Conservation (phyloP, 2,888 invertebrate species). For the Palloptera scutellata region DNA sequence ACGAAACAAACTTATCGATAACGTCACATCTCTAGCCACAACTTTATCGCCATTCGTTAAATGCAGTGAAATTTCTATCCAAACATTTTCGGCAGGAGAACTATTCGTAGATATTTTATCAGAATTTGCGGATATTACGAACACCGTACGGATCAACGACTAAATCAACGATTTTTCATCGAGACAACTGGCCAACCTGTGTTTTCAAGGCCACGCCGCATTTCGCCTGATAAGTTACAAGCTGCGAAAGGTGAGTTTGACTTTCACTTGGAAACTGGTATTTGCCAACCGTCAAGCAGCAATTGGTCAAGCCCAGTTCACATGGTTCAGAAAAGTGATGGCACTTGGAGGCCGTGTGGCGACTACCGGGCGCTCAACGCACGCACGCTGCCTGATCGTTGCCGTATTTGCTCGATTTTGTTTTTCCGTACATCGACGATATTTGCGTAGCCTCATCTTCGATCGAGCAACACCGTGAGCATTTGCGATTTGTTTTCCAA, state of each 20-base stretch:
- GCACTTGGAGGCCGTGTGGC: constrained; percentile 29
- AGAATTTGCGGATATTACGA: constrained; percentile 20
- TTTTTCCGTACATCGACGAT: too few species aligned
- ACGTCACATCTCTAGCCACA: too few species aligned
- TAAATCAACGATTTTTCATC: constrained; percentile 21
- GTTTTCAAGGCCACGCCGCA: constrained; percentile 33
- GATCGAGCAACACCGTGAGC: background rate
- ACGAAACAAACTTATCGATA: too few species aligned
- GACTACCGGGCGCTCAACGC: too few species aligned
- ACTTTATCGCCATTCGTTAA: background rate
- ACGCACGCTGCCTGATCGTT: too few species aligned
- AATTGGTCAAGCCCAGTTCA: too few species aligned
- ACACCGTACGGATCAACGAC: constrained; percentile 16
- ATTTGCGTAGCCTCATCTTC: too few species aligned
- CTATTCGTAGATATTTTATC: constrained; percentile 10
- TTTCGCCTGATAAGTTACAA: constrained; percentile 46
- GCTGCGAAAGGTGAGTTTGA: constrained; percentile 37
- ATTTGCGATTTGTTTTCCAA: too few species aligned
- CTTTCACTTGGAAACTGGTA: constrained; percentile 20
- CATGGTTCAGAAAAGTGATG: too few species aligned
- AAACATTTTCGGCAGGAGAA: background rate
- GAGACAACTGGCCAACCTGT: constrained; percentile 19
- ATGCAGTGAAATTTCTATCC: background rate
- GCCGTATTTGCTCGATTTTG: too few species aligned
- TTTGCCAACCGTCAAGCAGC: constrained; percentile 29